Base-by-base conservation (phyloP, 2,113 vertebrate species). In the Anseranas semipalmata region DNA sequence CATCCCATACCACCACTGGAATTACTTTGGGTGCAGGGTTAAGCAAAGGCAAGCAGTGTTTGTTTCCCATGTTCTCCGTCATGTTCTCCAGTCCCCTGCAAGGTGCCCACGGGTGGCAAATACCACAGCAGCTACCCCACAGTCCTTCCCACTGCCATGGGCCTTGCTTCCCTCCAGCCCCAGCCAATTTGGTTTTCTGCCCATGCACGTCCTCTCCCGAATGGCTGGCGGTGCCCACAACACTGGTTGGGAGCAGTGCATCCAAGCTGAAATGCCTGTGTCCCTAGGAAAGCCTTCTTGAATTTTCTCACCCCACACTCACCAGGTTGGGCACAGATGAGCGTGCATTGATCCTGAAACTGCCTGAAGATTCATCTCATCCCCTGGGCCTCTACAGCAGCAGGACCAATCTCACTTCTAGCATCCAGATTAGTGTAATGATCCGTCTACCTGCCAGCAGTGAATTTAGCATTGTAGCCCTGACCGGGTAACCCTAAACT, bases 61-160 rank as follows among this genome's bases (percentile, higher is more conserved):
- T 70, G 32, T 15, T 72, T 73, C 50, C 75, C n/a, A 16, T 0
- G 0, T 32, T 88, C 21, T n/a, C 67, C 33, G 1, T 0, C 0
- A n/a, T 15, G 21, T 15, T 71, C 5, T 25, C 25, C 43, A n/a
- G 46, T 41, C 56, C 0, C 0, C 12, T 52, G 8, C 80, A 60
- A 18, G 12, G 16, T 45, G 10, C 20, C 41, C n/a, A 37, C 0
- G 9, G 25, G 27, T 2, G 4, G 39, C 0, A 0, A 78, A 43
- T 27, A 73, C 25, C 2, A 1, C n/a, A 62, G 41, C 48, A 91
- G 63, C 15, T 28, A 35, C 17, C 46, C 85, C 63, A 41, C 6
- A 13, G 5, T 33, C 8, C 13, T 41, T 16, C 4, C 13, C 7
- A 1, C 58, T 2, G 0, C 86, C 25, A 5, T 6, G 6, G 22